Conservation (phyloP, 1,140 invertebrate species). For the Aphelenchoides fujianensis region DNA sequence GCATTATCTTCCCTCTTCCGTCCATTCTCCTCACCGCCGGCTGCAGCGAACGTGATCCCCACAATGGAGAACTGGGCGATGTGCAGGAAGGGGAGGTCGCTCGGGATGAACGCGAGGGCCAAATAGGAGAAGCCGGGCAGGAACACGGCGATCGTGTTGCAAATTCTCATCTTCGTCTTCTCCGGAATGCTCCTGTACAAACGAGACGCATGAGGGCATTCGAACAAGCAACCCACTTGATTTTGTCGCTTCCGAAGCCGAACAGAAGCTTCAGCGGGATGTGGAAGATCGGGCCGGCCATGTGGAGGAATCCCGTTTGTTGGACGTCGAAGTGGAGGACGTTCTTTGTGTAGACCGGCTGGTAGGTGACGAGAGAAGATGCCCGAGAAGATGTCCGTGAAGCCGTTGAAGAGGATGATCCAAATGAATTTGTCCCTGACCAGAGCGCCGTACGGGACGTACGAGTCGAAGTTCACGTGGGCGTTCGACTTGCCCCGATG, state of each 20-base stretch:
- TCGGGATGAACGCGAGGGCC: constrained; percentile 6
- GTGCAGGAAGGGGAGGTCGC: constrained; percentile 8
- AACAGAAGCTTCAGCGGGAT: constrained; percentile 35
- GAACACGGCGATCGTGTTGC: constrained; percentile 41
- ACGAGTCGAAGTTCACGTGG: constrained; percentile 34
- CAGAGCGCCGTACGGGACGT: constrained; percentile 31
- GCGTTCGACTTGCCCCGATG: constrained; percentile 30
- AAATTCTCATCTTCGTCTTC: constrained; percentile 28
- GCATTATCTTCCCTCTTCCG: too few species aligned
- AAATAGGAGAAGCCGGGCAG: constrained; percentile 35
- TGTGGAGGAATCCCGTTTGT: constrained; percentile 16
- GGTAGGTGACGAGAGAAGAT: constrained; percentile 16
- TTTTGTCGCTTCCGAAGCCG: constrained; percentile 25
- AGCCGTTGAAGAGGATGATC: constrained; percentile 9
- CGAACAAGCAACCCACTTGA: not conserved
- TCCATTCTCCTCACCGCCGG: constrained; percentile 30
- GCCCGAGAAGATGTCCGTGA: constrained; percentile 8
- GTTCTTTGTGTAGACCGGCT: constrained; percentile 11
- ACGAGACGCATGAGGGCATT: not conserved
- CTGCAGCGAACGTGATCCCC: constrained; percentile 30
- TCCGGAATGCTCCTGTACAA: constrained; percentile 11
- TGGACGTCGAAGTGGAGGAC: constrained; percentile 16
- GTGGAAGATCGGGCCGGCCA: constrained; percentile 6
- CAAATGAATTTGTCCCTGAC: constrained; percentile 5
- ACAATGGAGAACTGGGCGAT: constrained; percentile 29